phyloP scores from a whole-genome alignment of 2,113 vertebrate species.

The Sorex araneus region DNA sequence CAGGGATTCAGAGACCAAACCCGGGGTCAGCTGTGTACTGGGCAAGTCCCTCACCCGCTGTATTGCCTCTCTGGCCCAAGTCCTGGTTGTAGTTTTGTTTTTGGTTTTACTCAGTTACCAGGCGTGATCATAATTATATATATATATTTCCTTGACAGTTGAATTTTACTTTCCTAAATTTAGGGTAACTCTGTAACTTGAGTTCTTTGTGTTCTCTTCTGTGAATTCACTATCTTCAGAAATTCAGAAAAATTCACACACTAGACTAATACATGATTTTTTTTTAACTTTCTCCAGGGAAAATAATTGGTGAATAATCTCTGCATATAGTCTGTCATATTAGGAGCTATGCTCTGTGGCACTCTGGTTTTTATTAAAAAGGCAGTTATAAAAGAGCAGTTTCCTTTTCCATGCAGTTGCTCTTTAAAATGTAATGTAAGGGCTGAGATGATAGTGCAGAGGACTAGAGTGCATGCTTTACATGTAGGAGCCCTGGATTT shows the following conservation, averaged over 20 bases:
- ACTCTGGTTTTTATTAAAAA: constrained; percentile 52
- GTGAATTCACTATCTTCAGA: not conserved
- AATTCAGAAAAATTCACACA: constrained; percentile 14
- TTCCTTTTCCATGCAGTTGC: not conserved
- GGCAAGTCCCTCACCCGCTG: too few relatives aligned
- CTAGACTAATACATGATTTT: not conserved
- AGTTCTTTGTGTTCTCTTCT: not conserved
- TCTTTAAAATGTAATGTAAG: constrained; percentile 39
- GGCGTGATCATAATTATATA: not conserved
- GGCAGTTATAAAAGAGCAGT: not conserved
- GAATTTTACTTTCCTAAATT: constrained; percentile 18
- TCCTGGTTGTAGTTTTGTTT: too few relatives aligned
- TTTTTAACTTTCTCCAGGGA: not conserved
- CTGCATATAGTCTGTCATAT: not conserved
- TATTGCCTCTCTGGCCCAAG: too few relatives aligned
- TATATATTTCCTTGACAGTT: not conserved
- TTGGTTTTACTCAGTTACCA: not conserved
- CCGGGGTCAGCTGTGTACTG: too few relatives aligned
- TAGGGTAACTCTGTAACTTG: not conserved
- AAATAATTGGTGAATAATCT: constrained; percentile 8
- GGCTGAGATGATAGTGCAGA: not conserved
- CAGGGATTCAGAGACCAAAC: too few relatives aligned
- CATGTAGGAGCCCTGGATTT: too few relatives aligned
- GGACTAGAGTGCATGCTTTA: too few relatives aligned
- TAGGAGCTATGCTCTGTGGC: not conserved